Evolutionary conservation across 2,888 invertebrate species (phyloP), one percentile per base, ranked within the genome.

Genomic region (Drosophila pegasa): DNA sequence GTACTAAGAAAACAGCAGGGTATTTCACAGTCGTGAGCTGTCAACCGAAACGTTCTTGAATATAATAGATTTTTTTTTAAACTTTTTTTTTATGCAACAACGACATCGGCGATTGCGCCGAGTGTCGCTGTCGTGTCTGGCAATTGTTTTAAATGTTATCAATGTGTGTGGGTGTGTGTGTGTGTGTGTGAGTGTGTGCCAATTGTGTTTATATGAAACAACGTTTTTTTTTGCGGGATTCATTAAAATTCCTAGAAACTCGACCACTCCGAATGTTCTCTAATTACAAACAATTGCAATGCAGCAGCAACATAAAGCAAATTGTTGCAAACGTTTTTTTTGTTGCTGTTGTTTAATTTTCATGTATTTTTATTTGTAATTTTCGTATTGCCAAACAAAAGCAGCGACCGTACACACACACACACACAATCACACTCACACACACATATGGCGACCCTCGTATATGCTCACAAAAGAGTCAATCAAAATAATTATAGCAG

Each of bases 201-300:
- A 61, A 61, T 75, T 75, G 78, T 77, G 68, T 65, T 75, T 61
- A 60, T 79, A 60, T 76, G 64, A 77, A 77, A 71, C 61, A 76
- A 71, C 45, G 33, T 43, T 76, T 58, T 43, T 76, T 58, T 76
- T 59, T 75, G 66, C 43, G 60, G 20, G 59, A 62, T 76, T 76
- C 58, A 76, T 76, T 64, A 56, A 64, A 77, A 76, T 77, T 76
- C 80, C 67, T 71, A 71, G 80, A 77, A 77, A 77, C 77, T 67
- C 51, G 52, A 77, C 54, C 67, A 71, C 57, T 72, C 50, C 27
- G 66, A 76, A 77, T 61, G 67, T 76, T 71, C 72, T 80, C 77
- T 66, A 76, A 76, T 76, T 76, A 76, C 77, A 71, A 66, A 60
- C 77, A 71, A 76, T 80, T 80, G 59, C 76, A 75, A 75, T 70